phyloP scores from a whole-genome alignment of 2,113 vertebrate species.

The Neogale vison region DNA sequence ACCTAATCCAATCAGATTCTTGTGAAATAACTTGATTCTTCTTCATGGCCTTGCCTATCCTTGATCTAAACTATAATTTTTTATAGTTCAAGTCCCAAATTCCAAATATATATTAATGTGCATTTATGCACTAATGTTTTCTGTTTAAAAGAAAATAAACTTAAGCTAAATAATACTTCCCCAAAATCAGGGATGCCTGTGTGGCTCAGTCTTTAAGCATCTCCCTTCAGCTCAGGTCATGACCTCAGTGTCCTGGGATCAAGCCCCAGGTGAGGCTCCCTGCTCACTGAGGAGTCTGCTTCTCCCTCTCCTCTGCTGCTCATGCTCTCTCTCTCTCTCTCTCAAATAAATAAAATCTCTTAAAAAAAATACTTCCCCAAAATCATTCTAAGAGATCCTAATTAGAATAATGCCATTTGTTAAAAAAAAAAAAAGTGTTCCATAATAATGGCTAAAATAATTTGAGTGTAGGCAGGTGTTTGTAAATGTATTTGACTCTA shows the following conservation, averaged over 20 bases:
- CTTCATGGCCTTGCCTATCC: neutral
- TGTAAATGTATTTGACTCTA: neutral
- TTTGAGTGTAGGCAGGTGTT: neutral
- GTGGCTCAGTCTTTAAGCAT: neutral
- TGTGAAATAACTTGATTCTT: neutral
- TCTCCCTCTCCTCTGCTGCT: too few species aligned
- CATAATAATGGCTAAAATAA: neutral
- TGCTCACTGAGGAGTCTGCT: too few species aligned
- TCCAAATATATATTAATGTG: neutral
- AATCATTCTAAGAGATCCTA: neutral
- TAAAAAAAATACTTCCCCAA: neutral
- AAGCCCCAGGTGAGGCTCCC: too few species aligned
- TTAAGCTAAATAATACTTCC: conserved; percentile 32
- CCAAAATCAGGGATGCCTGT: neutral
- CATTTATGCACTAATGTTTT: neutral
- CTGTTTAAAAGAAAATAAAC: neutral
- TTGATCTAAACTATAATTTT: neutral
- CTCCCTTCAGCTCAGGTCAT: neutral
- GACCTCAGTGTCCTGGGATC: too few species aligned
- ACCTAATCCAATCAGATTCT: neutral
- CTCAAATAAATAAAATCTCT: too few species aligned
- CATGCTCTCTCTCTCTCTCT: too few species aligned
- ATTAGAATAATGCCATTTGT: conserved; percentile 20
- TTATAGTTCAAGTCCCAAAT: neutral
- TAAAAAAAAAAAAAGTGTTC: neutral